phyloP scores from a whole-genome alignment of 2,888 invertebrate species.

The Ypsolopha sequella region DNA sequence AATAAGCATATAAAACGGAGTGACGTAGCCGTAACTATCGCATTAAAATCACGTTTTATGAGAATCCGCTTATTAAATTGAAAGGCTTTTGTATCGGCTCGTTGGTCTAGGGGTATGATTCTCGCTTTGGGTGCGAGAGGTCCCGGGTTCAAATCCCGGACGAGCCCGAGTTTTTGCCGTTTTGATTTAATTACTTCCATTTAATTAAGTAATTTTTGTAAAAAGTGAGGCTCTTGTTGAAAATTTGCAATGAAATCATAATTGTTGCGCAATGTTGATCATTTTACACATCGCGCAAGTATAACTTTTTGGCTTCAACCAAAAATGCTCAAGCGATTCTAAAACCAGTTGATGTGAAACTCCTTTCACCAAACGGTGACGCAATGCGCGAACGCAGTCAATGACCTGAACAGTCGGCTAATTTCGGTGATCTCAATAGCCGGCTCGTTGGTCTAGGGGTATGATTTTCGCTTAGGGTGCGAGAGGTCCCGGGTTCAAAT shows the following conservation, averaged over 20 bases:
- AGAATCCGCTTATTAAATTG: not conserved
- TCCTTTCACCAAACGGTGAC: not conserved
- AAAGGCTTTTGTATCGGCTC: slow-evolving; percentile 32
- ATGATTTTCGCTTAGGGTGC: slow-evolving; percentile 72
- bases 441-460: slow-evolving; percentile 72
- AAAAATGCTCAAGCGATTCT: not conserved
- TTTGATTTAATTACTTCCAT: not conserved
- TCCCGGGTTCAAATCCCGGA: slow-evolving; percentile 73
- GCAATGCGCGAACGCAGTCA: not conserved
- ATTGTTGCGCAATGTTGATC: too few species aligned
- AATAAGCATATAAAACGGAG: too few species aligned
- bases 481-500: slow-evolving; percentile 73
- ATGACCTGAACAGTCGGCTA: not conserved
- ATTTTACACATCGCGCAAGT: too few species aligned
- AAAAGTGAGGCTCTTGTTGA: not conserved
- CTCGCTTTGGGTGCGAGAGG: slow-evolving; percentile 73
- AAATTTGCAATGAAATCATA: not conserved
- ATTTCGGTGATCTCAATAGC: not conserved
- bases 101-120: slow-evolving; percentile 73
- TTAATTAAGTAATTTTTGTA: not conserved
- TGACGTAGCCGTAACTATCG: too few species aligned
- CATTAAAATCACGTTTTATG: too few species aligned
- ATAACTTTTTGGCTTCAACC: not conserved
- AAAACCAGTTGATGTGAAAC: not conserved
- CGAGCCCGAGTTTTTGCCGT: slow-evolving; percentile 49